A percentile compares a stretch with the other conserved stretches of the same genome.
These are phyloP conservation scores for Peromyscus attwateri DNA, from an alignment of 2,797 vertebrate genomes.

Conservation along the genomic window DNA sequence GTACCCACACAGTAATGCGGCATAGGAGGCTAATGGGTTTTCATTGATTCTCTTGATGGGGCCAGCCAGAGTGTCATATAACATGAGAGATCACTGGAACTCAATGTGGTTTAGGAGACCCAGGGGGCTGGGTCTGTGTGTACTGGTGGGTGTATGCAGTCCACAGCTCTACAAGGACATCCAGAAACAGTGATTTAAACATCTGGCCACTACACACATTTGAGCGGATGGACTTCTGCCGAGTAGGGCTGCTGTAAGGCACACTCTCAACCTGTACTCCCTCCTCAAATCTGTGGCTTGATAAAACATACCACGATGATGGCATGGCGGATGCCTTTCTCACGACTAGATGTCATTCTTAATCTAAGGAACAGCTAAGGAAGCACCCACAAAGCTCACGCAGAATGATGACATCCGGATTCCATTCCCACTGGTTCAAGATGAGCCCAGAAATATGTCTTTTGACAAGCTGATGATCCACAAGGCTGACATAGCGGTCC, in stretches of 20 bases:
- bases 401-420: background rate
- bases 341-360: background rate
- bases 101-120: background rate
- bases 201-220: background rate
- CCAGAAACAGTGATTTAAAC: background rate
- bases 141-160: background rate
- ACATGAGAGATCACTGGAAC: constrained; percentile 26
- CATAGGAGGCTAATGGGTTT: constrained; percentile 69
- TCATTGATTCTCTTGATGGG: constrained; percentile 67
- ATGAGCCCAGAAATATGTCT: background rate
- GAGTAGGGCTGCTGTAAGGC: background rate
- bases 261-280: background rate
- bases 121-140: no score
- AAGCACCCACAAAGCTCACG: background rate
- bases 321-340: background rate
- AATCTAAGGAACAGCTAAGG: background rate
- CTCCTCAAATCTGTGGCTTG: background rate
- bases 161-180: background rate
- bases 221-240: background rate
- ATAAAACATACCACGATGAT: background rate
- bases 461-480: background rate
- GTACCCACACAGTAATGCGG: background rate
- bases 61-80: constrained; percentile 36
- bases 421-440: background rate
- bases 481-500: background rate